Percentiles rank a stretch among this genome's conserved stretches.
Evolutionary conservation across 2,113 vertebrate genomes (phyloP).

Genomic region (Pimephales promelas): DNA sequence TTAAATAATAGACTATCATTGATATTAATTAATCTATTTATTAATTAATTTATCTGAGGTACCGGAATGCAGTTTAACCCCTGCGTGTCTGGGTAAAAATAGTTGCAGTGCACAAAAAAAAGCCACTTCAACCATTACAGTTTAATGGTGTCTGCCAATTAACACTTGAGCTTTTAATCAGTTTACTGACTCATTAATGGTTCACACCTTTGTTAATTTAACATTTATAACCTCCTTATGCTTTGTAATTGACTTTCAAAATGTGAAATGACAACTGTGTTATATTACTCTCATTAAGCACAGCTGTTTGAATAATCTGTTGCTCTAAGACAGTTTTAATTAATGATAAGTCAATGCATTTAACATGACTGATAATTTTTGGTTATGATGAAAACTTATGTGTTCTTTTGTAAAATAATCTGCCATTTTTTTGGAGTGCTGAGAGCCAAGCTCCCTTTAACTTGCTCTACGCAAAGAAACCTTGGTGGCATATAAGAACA

Average conservation of each 20-base stretch:
- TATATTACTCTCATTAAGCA: slow-evolving; percentile 42
- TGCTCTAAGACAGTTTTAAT: slow-evolving; percentile 17
- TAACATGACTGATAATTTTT: slow-evolving; percentile 21
- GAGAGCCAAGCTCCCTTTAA: background rate
- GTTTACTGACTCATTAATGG: slow-evolving; percentile 34
- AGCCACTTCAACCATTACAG: background rate
- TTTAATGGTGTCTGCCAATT: slow-evolving; percentile 36
- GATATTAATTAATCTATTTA: too few species aligned
- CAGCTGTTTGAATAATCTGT: slow-evolving; percentile 9
- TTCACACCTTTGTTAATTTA: slow-evolving; percentile 42
- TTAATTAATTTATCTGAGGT: too few species aligned
- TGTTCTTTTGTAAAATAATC: background rate
- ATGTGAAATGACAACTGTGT: slow-evolving; percentile 32
- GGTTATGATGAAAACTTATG: background rate
- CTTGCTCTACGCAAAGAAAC: background rate
- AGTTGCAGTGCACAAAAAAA: background rate
- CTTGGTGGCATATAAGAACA: background rate
- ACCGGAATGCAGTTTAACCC: too few species aligned
- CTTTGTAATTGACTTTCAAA: slow-evolving; percentile 38
- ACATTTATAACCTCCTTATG: slow-evolving; percentile 33
- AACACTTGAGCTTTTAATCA: slow-evolving; percentile 44
- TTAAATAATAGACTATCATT: too few species aligned
- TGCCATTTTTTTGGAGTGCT: background rate
- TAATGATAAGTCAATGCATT: slow-evolving; percentile 23
- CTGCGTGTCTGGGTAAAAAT: background rate